Evolutionary conservation across 30 jellyfish, hydroid and myxozoan species (phyloP), one percentile per base, ranked within the genome.

Genomic region (Aurelia aurita): DNA sequence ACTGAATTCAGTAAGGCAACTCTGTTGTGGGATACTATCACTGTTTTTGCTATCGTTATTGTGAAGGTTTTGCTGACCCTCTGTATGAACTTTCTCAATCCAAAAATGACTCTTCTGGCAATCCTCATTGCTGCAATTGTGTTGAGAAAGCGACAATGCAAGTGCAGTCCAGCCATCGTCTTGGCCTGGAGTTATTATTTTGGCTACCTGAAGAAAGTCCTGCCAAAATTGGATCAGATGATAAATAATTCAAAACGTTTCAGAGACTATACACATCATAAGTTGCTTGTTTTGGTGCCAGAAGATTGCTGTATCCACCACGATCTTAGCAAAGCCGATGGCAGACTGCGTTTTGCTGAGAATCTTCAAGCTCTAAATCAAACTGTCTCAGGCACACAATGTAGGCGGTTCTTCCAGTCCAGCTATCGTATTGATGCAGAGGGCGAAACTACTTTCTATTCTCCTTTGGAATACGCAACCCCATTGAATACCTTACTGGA

Each of bases 141-240:
- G 8, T 55, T 55, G 25, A n/a, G 25, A 22, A 19, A 19, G 67
- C 25, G 67, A 55, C 25, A 55, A 22, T 22, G 14, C 11, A 55
- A 55, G 67, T n/a, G 29, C 67, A 55, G 29, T 22, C 67, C 67
- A 10, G 67, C 67, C 25, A 55, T 55, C 25, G 67, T n/a, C 25
- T 22, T 55, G 29, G 67, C 67, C 0, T 55, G 67, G 67, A 55
- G 67, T 22, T 55, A 55, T 55, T 55, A 55, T 55, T 55, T 55
- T 55, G 67, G 67, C 67, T 55, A 55, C 67, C 67, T 55, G 29
- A 55, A 3, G 14, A 55, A 55, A 28, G 67, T 55, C 29, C 28
- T 55, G 28, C 67, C 67, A 55, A 55, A 55, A 22, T 55, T 55
- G 25, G 29, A 55, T 3, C 29, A 55, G 29, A 14, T 22, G 2